These are phyloP conservation scores for Tenthredo mesomela DNA, from an alignment of 2,888 invertebrate species.

Conservation along the genomic window DNA sequence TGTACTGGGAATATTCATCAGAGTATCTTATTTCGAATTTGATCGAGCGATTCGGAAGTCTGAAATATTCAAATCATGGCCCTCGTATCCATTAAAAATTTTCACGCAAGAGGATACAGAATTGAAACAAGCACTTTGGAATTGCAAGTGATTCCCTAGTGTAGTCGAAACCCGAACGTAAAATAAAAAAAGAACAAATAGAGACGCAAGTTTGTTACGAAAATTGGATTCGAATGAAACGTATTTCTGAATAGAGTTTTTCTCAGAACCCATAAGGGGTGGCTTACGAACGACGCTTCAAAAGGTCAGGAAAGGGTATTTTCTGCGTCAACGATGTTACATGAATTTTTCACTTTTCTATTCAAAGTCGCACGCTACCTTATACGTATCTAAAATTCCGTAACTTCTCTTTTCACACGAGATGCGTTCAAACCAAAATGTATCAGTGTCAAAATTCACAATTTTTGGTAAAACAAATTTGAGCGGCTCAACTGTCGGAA, in stretches of 20 bases:
- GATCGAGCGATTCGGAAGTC: not conserved
- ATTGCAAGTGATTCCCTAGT: constrained; percentile 21
- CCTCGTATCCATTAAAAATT: not conserved
- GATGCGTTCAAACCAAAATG: not conserved
- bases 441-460: not conserved
- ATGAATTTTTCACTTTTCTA: constrained; percentile 8
- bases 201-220: constrained; percentile 1
- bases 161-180: not conserved
- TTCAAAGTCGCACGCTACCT: not conserved
- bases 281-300: not conserved
- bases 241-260: constrained; percentile 8
- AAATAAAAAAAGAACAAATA: not conserved
- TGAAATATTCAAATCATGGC: not conserved
- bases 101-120: not conserved
- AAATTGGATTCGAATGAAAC: constrained; percentile 11
- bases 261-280: constrained; percentile 4
- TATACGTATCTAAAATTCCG: not conserved
- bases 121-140: not conserved
- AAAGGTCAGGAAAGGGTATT: constrained; percentile 4
- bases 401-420: not conserved
- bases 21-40: not conserved
- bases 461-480: not conserved
- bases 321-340: constrained; percentile 10
- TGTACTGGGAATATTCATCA: not conserved
- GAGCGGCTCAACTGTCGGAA: not conserved